phyloP scores from a whole-genome alignment of 1,140 invertebrate genomes.

The Drosophila mojavensis region DNA sequence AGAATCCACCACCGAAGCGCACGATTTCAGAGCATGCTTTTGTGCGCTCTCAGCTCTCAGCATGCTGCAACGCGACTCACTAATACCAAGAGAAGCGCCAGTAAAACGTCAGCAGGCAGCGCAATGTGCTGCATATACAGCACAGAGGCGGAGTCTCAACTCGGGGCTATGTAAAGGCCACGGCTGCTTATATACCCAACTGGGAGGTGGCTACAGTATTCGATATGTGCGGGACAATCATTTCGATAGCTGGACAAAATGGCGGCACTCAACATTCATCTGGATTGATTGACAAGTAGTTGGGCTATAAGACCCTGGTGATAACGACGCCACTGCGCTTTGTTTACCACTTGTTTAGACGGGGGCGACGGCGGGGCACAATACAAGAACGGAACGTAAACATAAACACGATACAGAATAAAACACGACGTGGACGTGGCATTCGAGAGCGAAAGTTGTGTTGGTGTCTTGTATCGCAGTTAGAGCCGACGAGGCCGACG shows the following conservation, averaged over 20 bases:
- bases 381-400: conserved; percentile 52
- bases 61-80: conserved; percentile 56
- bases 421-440: conserved; percentile 41
- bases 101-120: conserved; percentile 39
- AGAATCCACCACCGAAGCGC: conserved; percentile 57
- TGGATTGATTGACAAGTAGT: conserved; percentile 22
- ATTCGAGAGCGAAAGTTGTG: conserved; percentile 65
- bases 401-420: conserved; percentile 60
- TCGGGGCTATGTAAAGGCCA: conserved; percentile 37
- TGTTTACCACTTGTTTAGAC: conserved; percentile 82
- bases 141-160: conserved; percentile 77
- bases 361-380: conserved; percentile 1
- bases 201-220: conserved; percentile 51
- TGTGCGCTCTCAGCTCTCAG: conserved; percentile 41
- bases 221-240: conserved; percentile 32
- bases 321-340: conserved; percentile 66
- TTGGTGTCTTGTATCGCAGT: conserved; percentile 72
- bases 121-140: conserved; percentile 48
- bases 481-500: conserved; percentile 38
- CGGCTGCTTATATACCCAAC: conserved; percentile 55
- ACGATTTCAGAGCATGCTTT: conserved; percentile 26
- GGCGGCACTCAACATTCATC: conserved; percentile 41
- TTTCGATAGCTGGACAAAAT: conserved; percentile 56
- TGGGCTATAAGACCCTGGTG: conserved; percentile 16
- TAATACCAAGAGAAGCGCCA: conserved; percentile 59